Conservation (phyloP, 2,888 invertebrate species). For the Podotricha telesiphe region DNA sequence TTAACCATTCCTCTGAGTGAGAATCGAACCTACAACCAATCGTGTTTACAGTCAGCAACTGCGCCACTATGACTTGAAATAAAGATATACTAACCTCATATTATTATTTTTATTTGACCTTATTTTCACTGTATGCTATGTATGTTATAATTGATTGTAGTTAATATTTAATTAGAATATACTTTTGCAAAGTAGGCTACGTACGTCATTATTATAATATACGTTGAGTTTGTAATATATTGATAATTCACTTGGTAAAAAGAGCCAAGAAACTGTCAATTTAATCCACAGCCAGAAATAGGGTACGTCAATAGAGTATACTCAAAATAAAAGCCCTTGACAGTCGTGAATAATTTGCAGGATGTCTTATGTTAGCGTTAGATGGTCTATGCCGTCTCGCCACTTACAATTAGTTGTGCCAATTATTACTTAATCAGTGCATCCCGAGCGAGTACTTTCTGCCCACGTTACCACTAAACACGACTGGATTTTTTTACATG, state of each 20-base stretch:
- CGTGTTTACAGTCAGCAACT: no score
- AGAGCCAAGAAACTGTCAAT: slow-evolving; percentile 10
- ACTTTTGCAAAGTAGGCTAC: neutral
- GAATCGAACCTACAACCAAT: no score
- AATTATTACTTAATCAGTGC: slow-evolving; percentile 45
- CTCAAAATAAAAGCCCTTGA: slow-evolving; percentile 29
- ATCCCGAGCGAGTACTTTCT: slow-evolving; percentile 33
- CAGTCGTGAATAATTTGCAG: slow-evolving; percentile 32
- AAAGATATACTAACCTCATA: no score
- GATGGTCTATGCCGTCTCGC: slow-evolving; percentile 35
- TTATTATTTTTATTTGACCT: no score
- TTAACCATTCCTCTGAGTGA: no score
- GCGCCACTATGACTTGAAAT: no score
- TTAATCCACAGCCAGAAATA: slow-evolving; percentile 9
- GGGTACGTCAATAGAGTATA: neutral
- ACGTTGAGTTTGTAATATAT: neutral
- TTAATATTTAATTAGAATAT: no score
- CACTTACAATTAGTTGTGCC: slow-evolving; percentile 39
- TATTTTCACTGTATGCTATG: no score
- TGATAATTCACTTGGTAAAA: neutral
- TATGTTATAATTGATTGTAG: no score
- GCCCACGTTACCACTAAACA: slow-evolving; percentile 21
- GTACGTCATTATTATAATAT: neutral
- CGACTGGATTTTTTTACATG: neutral
- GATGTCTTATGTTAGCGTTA: slow-evolving; percentile 39